These are phyloP conservation scores for Coryphaenoides rupestris DNA, from an alignment of 2,113 vertebrate genomes.

Conservation along the genomic window DNA sequence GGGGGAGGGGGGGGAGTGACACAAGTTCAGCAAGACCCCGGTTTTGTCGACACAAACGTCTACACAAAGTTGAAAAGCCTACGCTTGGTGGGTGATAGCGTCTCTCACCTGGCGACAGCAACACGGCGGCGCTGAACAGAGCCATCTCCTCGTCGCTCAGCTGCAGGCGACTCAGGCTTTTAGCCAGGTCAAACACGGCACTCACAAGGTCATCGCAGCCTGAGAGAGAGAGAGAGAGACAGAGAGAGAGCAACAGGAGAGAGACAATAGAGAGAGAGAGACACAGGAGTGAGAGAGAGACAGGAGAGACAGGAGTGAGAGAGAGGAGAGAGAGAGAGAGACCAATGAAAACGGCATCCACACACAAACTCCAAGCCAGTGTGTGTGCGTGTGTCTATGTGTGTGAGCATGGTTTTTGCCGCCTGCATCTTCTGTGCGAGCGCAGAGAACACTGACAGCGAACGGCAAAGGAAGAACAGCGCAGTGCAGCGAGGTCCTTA, in stretches of 20 bases:
- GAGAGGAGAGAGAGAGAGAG: not conserved
- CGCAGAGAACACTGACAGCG: too few relatives aligned
- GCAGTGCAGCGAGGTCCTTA: too few relatives aligned
- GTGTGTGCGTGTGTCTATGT: not conserved
- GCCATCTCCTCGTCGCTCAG: conserved; percentile 86
- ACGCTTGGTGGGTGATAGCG: not conserved
- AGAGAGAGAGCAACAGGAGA: not conserved
- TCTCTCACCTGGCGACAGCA: conserved; percentile 82
- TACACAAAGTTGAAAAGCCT: too few relatives aligned
- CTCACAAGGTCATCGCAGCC: conserved; percentile 86
- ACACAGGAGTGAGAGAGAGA: conserved; percentile 31
- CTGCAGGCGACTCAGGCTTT: conserved; percentile 80
- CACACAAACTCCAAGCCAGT: not conserved
- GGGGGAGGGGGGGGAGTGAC: too few relatives aligned
- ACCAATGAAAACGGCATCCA: too few relatives aligned
- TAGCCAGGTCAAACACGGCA: conserved; percentile 82
- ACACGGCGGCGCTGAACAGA: conserved; percentile 82
- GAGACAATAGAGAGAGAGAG: not conserved
- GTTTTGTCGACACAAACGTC: too few relatives aligned
- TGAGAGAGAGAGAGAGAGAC: conserved; percentile 28
- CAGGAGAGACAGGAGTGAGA: not conserved
- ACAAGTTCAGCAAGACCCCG: too few relatives aligned
- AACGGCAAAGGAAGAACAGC: not conserved
- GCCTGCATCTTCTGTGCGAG: too few relatives aligned
- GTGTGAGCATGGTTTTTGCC: not conserved